Evolutionary conservation across 2,888 invertebrate genomes (phyloP).

Genomic region (Drosophila greeni): DNA sequence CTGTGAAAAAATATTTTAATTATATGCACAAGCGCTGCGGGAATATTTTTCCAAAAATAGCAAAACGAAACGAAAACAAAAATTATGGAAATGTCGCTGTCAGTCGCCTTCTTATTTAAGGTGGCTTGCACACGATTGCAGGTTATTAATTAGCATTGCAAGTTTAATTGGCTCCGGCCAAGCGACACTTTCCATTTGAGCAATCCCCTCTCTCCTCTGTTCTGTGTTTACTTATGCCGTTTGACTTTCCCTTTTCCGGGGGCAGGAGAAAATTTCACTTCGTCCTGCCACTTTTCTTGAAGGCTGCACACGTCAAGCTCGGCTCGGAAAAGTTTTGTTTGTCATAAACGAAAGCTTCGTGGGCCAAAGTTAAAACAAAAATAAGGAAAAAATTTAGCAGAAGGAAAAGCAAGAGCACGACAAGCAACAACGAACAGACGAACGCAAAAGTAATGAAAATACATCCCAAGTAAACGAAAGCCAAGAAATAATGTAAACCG

Average conservation of each 20-base stretch:
- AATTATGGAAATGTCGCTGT: constrained; percentile 44
- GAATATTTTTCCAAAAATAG: constrained; percentile 25
- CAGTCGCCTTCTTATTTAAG: constrained; percentile 17
- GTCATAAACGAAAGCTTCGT: constrained; percentile 61
- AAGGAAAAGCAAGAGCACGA: constrained; percentile 34
- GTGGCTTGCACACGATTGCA: constrained; percentile 42
- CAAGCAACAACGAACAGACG: constrained; percentile 23
- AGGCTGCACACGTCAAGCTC: constrained; percentile 65
- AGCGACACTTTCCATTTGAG: constrained; percentile 39
- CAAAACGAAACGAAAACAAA: constrained; percentile 18
- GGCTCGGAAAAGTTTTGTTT: constrained; percentile 64
- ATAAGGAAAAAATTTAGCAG: constrained; percentile 13
- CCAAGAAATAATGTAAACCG: constrained; percentile 18
- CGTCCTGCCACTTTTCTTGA: constrained; percentile 59
- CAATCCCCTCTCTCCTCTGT: not conserved
- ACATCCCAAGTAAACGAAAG: constrained; percentile 37
- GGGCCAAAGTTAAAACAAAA: constrained; percentile 43
- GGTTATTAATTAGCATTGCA: constrained; percentile 64
- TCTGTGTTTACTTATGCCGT: constrained; percentile 67
- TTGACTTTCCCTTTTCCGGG: constrained; percentile 66
- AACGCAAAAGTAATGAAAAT: constrained; percentile 65
- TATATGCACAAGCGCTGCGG: constrained; percentile 29
- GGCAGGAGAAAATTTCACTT: constrained; percentile 52
- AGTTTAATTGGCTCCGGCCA: constrained; percentile 52
- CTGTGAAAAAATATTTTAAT: constrained; percentile 41